A percentile compares a stretch with the other conserved stretches of the same genome.
Evolutionary conservation across 37 sponge, comb jelly and placozoan species (phyloP).

Genomic region (Hexactinellida sp.): DNA sequence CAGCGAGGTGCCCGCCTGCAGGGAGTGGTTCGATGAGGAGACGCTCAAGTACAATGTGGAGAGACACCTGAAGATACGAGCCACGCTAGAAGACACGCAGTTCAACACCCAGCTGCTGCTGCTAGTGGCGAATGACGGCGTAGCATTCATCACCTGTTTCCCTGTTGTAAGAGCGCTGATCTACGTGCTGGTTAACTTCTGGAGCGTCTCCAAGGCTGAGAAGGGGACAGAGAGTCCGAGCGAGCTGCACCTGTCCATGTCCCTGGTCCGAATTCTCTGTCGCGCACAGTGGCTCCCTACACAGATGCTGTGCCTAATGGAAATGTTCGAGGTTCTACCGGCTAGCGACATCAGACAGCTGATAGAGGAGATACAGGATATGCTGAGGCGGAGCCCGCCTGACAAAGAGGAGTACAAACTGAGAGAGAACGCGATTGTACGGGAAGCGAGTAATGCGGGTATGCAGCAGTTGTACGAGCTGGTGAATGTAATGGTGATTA

Average conservation of each 20-base stretch:
- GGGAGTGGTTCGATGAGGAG: not conserved
- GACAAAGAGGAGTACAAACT: not conserved
- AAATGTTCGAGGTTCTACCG: not conserved
- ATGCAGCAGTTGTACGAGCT: not conserved
- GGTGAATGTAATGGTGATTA: not conserved
- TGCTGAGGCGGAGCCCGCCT: not conserved
- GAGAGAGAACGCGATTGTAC: not conserved
- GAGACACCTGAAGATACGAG: not conserved
- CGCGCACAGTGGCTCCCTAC: not conserved
- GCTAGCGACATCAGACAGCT: not conserved
- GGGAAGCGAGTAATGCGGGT: not conserved
- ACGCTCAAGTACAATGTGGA: not conserved
- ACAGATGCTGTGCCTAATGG: not conserved
- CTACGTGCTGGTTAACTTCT: slow-evolving; percentile 1
- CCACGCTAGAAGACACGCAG: not conserved
- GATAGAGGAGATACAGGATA: not conserved
- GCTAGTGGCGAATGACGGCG: not conserved
- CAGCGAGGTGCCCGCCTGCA: not conserved
- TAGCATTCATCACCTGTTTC: not conserved
- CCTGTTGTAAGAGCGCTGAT: not conserved
- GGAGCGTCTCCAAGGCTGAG: not conserved
- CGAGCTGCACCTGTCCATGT: not conserved
- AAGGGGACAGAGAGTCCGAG: not conserved
- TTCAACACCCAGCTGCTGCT: not conserved
- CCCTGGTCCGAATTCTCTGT: not conserved